phyloP scores from a whole-genome alignment of 2,888 invertebrate species.

The Melanophora roralis region DNA sequence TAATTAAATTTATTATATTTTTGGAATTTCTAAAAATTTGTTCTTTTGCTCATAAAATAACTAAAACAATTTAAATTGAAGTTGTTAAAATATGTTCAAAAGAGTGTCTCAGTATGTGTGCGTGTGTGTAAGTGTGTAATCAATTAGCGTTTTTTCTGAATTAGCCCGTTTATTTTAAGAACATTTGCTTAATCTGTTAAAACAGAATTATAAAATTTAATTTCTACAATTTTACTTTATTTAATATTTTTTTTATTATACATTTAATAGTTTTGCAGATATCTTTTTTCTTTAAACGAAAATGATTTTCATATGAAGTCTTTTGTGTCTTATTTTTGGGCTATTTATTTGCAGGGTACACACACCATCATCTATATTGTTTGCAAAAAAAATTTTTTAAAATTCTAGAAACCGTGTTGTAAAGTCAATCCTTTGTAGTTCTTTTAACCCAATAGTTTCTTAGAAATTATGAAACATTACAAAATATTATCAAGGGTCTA shows the following conservation, averaged over 20 bases:
- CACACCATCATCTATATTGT: too few species aligned
- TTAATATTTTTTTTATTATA: neutral
- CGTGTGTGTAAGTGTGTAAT: neutral
- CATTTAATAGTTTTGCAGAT: too few species aligned
- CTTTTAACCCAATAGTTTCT: conserved; percentile 9
- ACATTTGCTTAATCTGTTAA: conserved; percentile 1
- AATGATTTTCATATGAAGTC: conserved; percentile 22
- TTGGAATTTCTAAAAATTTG: conserved; percentile 25
- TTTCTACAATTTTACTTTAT: conserved; percentile 34
- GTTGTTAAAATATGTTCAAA: too few species aligned
- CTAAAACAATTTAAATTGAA: too few species aligned
- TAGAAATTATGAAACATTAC: conserved; percentile 44
- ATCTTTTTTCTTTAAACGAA: neutral
- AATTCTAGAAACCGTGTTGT: conserved; percentile 47
- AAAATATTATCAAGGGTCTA: conserved; percentile 3
- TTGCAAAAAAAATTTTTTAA: too few species aligned
- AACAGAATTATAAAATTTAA: neutral
- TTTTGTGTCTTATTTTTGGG: too few species aligned
- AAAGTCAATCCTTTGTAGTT: conserved; percentile 55
- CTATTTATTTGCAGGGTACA: too few species aligned
- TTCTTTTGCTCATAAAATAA: too few species aligned
- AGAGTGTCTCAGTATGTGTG: too few species aligned
- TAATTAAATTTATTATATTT: conserved; percentile 14
- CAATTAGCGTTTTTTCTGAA: neutral
- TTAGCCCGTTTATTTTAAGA: neutral